Conservation (phyloP, 1,140 invertebrate species). For the Whitmania pigra region DNA sequence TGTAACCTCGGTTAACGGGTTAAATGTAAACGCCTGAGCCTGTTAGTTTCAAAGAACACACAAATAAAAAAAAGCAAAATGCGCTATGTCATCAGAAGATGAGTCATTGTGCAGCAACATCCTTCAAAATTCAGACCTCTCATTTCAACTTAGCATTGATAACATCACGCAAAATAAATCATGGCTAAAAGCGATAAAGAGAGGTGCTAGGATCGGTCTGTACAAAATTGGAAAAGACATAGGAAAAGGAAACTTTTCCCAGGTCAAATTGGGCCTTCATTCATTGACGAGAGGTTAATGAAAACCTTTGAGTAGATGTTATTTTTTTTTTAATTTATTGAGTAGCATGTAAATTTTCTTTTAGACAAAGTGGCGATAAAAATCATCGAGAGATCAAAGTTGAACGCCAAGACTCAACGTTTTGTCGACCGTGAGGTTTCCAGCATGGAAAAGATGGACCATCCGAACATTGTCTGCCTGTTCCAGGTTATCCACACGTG, state of each 20-base stretch:
- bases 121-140: no score
- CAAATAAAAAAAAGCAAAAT: no score
- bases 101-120: no score
- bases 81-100: no score
- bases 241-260: slow-evolving; percentile 75
- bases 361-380: slow-evolving; percentile 73
- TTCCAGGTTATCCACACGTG: slow-evolving; percentile 51
- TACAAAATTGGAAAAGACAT: slow-evolving; percentile 58
- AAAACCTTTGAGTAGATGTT: slow-evolving; percentile 2
- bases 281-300: slow-evolving; percentile 60
- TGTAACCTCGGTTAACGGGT: no score
- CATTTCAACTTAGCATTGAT: no score
- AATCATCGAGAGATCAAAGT: slow-evolving; percentile 67
- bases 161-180: no score
- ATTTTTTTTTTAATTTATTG: neutral
- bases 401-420: slow-evolving; percentile 64
- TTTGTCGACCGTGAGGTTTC: slow-evolving; percentile 64
- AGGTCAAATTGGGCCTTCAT: slow-evolving; percentile 72
- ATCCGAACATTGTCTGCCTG: slow-evolving; percentile 62
- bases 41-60: no score
- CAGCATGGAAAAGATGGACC: slow-evolving; percentile 62
- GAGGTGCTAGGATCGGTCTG: slow-evolving; percentile 54
- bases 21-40: no score
- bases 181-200: no score
- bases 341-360: slow-evolving; percentile 27